Evolutionary conservation across 2,888 invertebrate species (phyloP), one percentile per base, ranked within the genome.

Genomic region (Yponomeuta sedellus): DNA sequence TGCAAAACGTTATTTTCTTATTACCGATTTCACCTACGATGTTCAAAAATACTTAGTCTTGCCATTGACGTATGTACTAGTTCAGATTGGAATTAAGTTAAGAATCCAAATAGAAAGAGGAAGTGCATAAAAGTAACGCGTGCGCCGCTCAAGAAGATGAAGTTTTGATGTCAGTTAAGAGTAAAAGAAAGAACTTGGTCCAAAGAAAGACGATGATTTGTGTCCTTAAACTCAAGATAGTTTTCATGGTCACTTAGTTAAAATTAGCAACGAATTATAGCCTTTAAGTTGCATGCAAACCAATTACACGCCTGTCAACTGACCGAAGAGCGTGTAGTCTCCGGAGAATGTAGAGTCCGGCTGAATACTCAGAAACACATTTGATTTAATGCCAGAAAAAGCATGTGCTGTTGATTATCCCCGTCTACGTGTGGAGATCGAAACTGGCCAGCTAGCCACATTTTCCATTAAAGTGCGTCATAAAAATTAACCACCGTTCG

Each of bases 371-470:
- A 58, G 58, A 58, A 58, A n/a, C 58, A 19, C 10, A 58, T 20
- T 20, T 58, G 58, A 58, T 59, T 59, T 20, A 52, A 52, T 12
- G 12, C 44, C 59, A 25, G 22, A 52, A 52, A 52, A 59, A 59
- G 25, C 25, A 59, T 59, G 58, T 20, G 11, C 25, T 64, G 66
- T 67, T 44, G 62, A 67, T 63, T 69, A 66, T 65, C 68, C 70
- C 68, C 66, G 66, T 57, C 62, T 57, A 64, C 16, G 12, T 52
- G 44, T 16, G 44, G 40, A 70, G 68, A 70, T 66, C 68, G 44
- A 52, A 52, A 16, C 44, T 52, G 16, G 44, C 44, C 44, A 52
- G 34, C 67, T 70, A 63, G 68, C 67, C 70, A 70, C 69, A 73
- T 75, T 75, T 59, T 59, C 59, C 22, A 22, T 25, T 25, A 11